Evolutionary conservation across 2,888 invertebrate species (phyloP), one percentile per base, ranked within the genome.

Genomic region (Eupelmus urozonus): DNA sequence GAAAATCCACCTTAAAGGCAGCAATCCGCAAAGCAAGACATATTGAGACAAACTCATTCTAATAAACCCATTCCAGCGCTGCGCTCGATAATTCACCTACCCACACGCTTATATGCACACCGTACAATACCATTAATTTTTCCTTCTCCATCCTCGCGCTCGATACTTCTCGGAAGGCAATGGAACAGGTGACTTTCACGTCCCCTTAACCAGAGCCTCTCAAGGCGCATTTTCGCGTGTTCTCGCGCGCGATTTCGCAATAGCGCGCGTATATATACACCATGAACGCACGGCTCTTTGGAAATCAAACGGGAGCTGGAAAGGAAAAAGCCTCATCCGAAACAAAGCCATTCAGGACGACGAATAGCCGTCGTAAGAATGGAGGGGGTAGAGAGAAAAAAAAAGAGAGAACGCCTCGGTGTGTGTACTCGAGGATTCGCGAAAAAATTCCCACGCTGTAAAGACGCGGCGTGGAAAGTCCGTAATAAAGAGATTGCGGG

Each of bases 391-490:
- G 53, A 57, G 23, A 62, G 40, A 40, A 69, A 69, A 59, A 27
- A 9, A 42, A 18, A 20, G 4, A 5, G n/a, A n/a, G n/a, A 65
- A 65, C 29, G 57, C 57, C 69, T 45, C 45, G 49, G 49, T 49
- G 49, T 51, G 49, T 49, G 49, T 51, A 65, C 13, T n/a, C n/a
- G n/a, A n/a, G n/a, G n/a, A 67, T 70, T 49, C 49, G 20, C 70
- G 45, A 29, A 62, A 62, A 71, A 62, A 71, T 72, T 72, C 72
- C 63, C 72, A 72, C 72, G 72, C 60, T 60, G 0, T 62, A 51
- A 51, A 18, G 1, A 7, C 20, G 42, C 16, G 11, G 13, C 18
- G 16, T 20, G 45, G 16, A 45, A 55, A 0, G 51, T 34, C 51
- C 34, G 20, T 42, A 29, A 67, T 67, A 42, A 42, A 67, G 20